Conservation (phyloP, 2,888 invertebrate genomes). For the Hemistola chrysoprasaria region DNA sequence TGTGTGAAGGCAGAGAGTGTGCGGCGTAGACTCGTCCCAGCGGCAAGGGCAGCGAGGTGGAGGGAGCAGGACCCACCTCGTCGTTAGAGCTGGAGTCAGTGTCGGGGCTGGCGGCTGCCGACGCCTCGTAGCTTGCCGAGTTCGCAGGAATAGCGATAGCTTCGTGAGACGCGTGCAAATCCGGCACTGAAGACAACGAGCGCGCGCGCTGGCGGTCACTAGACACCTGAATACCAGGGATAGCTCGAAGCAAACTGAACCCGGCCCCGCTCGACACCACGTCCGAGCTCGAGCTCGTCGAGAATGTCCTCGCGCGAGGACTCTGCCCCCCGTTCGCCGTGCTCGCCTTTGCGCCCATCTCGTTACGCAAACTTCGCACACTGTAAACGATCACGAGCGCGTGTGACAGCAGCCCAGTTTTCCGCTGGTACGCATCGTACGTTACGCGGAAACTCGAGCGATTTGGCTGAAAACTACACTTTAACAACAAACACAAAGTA, state of each 20-base stretch:
- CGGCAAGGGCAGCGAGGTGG: slow-evolving; percentile 83
- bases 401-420: slow-evolving; percentile 65
- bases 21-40: slow-evolving; percentile 92
- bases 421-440: slow-evolving; percentile 78
- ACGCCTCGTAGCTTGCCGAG: slow-evolving; percentile 84
- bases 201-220: slow-evolving; percentile 92
- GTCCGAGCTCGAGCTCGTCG: slow-evolving; percentile 87
- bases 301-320: slow-evolving; percentile 89
- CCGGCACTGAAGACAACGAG: slow-evolving; percentile 92
- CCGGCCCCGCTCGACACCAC: slow-evolving; percentile 83
- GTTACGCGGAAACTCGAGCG: slow-evolving; percentile 42
- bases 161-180: slow-evolving; percentile 84
- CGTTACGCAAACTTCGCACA: slow-evolving; percentile 72
- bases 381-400: slow-evolving; percentile 69
- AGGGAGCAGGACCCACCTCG: slow-evolving; percentile 76
- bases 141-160: slow-evolving; percentile 84
- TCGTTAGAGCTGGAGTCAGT: slow-evolving; percentile 87
- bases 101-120: slow-evolving; percentile 85
- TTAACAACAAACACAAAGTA: slow-evolving; percentile 59
- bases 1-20: slow-evolving; percentile 94
- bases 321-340: slow-evolving; percentile 90
- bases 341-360: slow-evolving; percentile 93
- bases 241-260: slow-evolving; percentile 86
- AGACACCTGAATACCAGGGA: slow-evolving; percentile 88
- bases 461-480: slow-evolving; percentile 53